Percentiles rank a stretch among this genome's conserved stretches.
Evolutionary conservation across 2,888 invertebrate genomes (phyloP).

Genomic region (Dione vanillae): DNA sequence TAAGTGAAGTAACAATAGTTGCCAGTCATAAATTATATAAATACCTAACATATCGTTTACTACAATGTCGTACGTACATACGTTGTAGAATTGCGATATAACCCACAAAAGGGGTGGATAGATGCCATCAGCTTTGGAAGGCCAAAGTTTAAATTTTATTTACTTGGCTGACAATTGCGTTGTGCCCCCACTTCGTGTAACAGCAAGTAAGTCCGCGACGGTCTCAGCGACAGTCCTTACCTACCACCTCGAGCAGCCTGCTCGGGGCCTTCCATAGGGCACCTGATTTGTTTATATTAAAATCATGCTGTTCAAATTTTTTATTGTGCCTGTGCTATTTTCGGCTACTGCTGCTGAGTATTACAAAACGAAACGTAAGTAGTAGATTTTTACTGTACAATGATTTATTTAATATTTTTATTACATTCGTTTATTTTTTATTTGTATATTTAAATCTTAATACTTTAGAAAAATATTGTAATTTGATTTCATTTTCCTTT

Average conservation of each 20-base stretch:
- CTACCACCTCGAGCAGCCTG: constrained; percentile 66
- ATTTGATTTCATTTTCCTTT: too few species aligned
- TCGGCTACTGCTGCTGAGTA: constrained; percentile 61
- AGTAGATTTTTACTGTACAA: constrained; percentile 48
- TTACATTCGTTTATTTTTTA: not conserved
- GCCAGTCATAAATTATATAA: constrained; percentile 33
- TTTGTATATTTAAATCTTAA: too few species aligned
- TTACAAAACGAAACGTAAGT: constrained; percentile 80
- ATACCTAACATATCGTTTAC: constrained; percentile 35
- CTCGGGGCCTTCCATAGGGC: constrained; percentile 62
- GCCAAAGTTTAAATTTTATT: constrained; percentile 73
- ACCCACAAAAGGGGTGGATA: constrained; percentile 18
- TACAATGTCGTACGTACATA: constrained; percentile 29
- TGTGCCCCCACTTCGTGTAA: constrained; percentile 66
- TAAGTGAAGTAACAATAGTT: constrained; percentile 28
- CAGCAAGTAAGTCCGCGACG: constrained; percentile 60
- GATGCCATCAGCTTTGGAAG: constrained; percentile 42
- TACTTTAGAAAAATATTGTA: too few species aligned
- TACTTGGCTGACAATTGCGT: constrained; percentile 79
- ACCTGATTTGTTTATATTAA: constrained; percentile 35
- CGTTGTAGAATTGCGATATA: constrained; percentile 13
- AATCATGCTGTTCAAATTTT: constrained; percentile 71
- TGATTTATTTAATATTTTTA: not conserved
- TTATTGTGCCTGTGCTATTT: constrained; percentile 73
- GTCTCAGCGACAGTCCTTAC: constrained; percentile 65